Base-by-base conservation (phyloP, 1,140 invertebrate genomes). In the Trachelipus rathkii region DNA sequence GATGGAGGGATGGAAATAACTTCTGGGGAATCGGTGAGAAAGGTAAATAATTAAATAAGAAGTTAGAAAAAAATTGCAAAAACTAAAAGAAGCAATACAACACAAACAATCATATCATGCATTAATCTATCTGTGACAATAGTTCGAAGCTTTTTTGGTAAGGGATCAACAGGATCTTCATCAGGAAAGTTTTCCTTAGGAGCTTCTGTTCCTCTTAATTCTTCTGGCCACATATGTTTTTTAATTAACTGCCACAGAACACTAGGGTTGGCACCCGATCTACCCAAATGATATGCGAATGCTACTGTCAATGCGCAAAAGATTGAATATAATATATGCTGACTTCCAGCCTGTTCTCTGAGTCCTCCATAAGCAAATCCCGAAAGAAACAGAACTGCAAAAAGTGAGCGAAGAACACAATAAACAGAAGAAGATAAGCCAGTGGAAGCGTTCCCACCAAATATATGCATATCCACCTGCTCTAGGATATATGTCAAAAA, bases 391-490 rank as follows among this genome's bases (percentile, higher is more conserved):
- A 90, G 87, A 0, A 97, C 89, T 13, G 93, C 91, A 3, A 95
- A 82, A 10, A 93, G 82, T 79, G 95, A 97, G 71, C 95, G 88
- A 19, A 91, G 85, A 0, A 98, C 85, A 84, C 92, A 94, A 84
- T 96, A 96, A 11, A 95, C 86, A 0, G 95, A 92, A 44, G 93
- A 93, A 8, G 90, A 87, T 0, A 98, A 86, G 86, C 95, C 94
- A 23, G 94, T 95, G 8, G 93, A 94, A 0, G 95, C 96, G 84
- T 95, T 99, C 5, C 97, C 97, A 24, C 97, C 97, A 86, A 99
- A 99, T 0, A 97, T 83, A 86, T 99, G 95, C 87, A 99, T 98
- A 82, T 99, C 97, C 15, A 97, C 87, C 82, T 98, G 96, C 85
- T 99, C 96, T 78, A 97, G 88, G 11, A 96, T 84, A 85, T 97